Base-by-base conservation (phyloP, 2,113 vertebrate species). In the Gadus macrocephalus region DNA sequence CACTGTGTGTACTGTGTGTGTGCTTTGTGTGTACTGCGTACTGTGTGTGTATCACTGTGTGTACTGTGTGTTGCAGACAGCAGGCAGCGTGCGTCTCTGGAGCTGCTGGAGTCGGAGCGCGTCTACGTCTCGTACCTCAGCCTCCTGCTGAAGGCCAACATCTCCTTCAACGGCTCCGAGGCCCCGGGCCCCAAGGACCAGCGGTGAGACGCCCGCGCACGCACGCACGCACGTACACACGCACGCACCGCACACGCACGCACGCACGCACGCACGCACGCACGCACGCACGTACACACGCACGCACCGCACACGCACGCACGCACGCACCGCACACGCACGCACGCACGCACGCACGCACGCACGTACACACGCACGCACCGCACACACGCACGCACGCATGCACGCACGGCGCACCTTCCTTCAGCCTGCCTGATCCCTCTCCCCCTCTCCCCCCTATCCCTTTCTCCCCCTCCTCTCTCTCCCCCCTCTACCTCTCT, bases 31-130 rank as follows among this genome's bases (percentile, higher is more conserved):
- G 19, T 75, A n/a, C n/a, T n/a, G n/a, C n/a, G 55, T 74, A 61
- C 15, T 53, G 66, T 56, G 42, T 58, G 31, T 66, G 35, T 42
- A n/a, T n/a, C n/a, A 7, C 38, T 42, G 38, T 42, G 65, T 62
- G 19, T 67, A 9, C 38, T 49, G 59, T 73, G 5, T 82, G 28
- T 35, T 14, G 31, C 59, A 98, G 97, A 89, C 79, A 94, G 92
- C 91, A 93, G 97, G 68, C 95, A 98, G 84, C 92, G 91, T 25
- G 94, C 95, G 0, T 95, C 96, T 53, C 89, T 97, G 85, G 96
- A 97, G 85, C 90, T 99, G 83, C 89, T 99, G 80, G 96, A 98
- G 83, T 99, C 97, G 0, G 97, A 99, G 89, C 91, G 96, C 66
- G 93, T 95, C 55, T 98, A 99, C 0, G 95, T 98, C 38, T 95